phyloP scores from a whole-genome alignment of 2,888 invertebrate species.

The Ptychoptera albimana region DNA sequence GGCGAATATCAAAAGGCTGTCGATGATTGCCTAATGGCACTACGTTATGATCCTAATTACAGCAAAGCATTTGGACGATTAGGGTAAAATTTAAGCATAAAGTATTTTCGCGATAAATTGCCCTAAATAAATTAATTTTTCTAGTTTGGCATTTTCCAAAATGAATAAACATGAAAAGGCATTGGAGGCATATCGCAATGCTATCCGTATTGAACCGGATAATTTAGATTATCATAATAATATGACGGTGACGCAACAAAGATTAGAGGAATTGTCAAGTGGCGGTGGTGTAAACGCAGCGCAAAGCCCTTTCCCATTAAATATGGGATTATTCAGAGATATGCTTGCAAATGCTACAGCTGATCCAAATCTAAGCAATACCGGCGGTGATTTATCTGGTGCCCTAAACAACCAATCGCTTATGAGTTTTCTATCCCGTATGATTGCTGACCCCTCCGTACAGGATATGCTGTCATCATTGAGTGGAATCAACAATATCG shows the following conservation, averaged over 20 bases:
- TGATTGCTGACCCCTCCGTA: conserved; percentile 10
- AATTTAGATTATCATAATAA: conserved; percentile 84
- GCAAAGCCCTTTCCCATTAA: background rate
- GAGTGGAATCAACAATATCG: conserved; percentile 8
- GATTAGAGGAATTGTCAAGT: conserved; percentile 4
- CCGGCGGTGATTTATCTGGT: conserved; percentile 6
- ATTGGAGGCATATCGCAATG: conserved; percentile 69
- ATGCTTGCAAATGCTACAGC: background rate
- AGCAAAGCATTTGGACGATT: conserved; percentile 90
- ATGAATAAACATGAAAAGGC: conserved; percentile 73
- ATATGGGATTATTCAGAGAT: background rate
- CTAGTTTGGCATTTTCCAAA: conserved; percentile 59
- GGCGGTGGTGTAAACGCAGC: background rate
- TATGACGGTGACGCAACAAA: conserved; percentile 55
- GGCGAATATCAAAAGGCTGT: conserved; percentile 72
- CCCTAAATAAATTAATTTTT: too few species aligned
- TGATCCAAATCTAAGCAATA: conserved; percentile 5
- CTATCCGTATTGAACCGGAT: conserved; percentile 77
- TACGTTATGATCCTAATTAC: conserved; percentile 78
- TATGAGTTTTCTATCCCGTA: conserved; percentile 8
- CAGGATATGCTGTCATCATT: conserved; percentile 7
- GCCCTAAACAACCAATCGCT: conserved; percentile 10
- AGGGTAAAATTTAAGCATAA: conserved; percentile 32
- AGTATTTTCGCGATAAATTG: conserved; percentile 19
- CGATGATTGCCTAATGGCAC: conserved; percentile 77